Conservation (phyloP, 2,888 invertebrate species). For the Suillia variegata region DNA sequence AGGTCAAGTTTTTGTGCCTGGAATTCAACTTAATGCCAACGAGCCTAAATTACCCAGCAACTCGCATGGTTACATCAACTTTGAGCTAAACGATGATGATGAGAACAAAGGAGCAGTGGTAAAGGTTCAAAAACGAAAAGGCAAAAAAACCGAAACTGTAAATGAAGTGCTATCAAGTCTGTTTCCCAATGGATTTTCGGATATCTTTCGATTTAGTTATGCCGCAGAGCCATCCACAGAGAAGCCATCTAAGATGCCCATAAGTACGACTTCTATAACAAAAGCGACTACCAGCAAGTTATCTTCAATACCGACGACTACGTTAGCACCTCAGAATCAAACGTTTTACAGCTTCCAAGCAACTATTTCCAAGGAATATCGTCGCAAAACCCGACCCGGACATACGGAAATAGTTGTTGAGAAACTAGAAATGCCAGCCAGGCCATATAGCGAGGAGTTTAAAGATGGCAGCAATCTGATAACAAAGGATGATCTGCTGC, state of each 20-base stretch:
- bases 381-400: constrained; percentile 46
- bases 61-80: constrained; percentile 49
- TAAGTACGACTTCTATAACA: background rate
- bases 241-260: background rate
- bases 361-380: constrained; percentile 46
- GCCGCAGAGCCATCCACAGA: constrained; percentile 24
- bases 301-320: constrained; percentile 22
- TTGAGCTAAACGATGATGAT: constrained; percentile 41
- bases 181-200: constrained; percentile 54
- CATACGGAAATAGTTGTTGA: constrained; percentile 53
- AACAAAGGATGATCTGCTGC: constrained; percentile 68
- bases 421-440: constrained; percentile 34
- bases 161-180: constrained; percentile 50
- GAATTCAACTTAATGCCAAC: constrained; percentile 20
- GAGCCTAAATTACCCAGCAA: no score
- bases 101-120: constrained; percentile 27
- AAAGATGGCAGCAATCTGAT: constrained; percentile 64
- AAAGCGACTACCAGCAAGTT: constrained; percentile 20
- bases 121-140: constrained; percentile 21
- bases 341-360: constrained; percentile 44
- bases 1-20: constrained; percentile 34
- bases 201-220: constrained; percentile 54
- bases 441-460: constrained; percentile 62
- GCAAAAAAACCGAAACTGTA: constrained; percentile 40
- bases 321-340: constrained; percentile 27